These are phyloP conservation scores for Triplophysa dalaica DNA, from an alignment of 2,113 vertebrate genomes.

Conservation along the genomic window DNA sequence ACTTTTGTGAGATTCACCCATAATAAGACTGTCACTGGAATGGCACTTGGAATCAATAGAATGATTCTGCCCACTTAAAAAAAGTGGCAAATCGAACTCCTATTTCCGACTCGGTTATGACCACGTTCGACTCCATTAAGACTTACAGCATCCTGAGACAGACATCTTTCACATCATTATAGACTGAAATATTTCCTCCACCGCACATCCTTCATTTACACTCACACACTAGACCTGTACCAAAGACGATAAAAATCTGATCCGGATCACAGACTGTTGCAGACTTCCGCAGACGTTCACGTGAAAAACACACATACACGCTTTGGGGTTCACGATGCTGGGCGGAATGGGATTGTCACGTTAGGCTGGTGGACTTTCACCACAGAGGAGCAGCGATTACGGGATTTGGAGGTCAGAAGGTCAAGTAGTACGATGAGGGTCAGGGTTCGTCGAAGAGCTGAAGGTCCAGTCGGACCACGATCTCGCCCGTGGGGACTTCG, in stretches of 20 bases:
- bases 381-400: constrained; percentile 37
- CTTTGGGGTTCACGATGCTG: constrained; percentile 41
- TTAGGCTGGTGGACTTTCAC: constrained; percentile 47
- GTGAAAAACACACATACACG: constrained; percentile 47
- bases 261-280: constrained; percentile 24
- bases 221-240: constrained; percentile 1
- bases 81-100: not conserved
- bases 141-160: constrained; percentile 31
- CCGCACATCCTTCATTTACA: constrained; percentile 27
- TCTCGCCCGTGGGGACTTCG: constrained; percentile 97
- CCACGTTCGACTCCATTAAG: not conserved
- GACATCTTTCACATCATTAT: constrained; percentile 14
- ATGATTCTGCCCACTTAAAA: not conserved
- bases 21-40: not conserved
- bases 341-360: constrained; percentile 54
- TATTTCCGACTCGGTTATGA: no score
- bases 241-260: not conserved
- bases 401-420: constrained; percentile 19
- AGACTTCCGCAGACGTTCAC: constrained; percentile 33
- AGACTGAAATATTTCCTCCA: not conserved
- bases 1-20: constrained; percentile 18
- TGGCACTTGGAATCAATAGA: constrained; percentile 1
- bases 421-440: constrained; percentile 36
- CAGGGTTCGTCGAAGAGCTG: constrained; percentile 95
- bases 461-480: constrained; percentile 93